Base-by-base conservation (phyloP, 2,113 vertebrate species). In the Lepus timidus region DNA sequence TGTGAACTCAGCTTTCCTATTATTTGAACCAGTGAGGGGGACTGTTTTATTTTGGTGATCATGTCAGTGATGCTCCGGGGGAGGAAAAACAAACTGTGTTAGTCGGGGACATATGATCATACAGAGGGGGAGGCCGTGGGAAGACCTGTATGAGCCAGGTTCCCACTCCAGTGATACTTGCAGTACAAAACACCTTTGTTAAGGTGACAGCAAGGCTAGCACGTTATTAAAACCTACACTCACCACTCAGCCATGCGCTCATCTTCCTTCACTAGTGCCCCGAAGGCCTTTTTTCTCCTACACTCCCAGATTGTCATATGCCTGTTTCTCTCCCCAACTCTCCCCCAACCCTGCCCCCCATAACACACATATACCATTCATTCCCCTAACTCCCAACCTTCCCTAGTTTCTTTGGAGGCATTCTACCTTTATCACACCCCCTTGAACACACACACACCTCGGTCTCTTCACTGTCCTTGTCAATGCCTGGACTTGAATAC, bases 1-100 rank as follows among this genome's bases (percentile, higher is more conserved):
- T 29, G 13, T 36, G 79, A 89, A 75, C 58, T 95, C 23, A 62
- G 9, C 52, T 94, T 96, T 68, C 64, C 51, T 88, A 27, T 73
- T 33, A 58, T 31, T 70, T 68, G 22, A 91, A 16, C 52, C 36
- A 65, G 9, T 70, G 61, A 74, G 27, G 27, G 64, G 17, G 19
- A 51, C 68, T 62, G 0, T 51, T 91, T 67, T 20, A n/a, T 68
- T 79, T 70, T 14, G 84, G 52, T 81, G 52, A 51, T 85, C 67
- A 52, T 22, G 29, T 74, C 88, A 91, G 74, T 39, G 17, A 64
- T 88, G 62, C 19, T 87, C 52, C 23, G 25, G 22, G 25, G 36
- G 12, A 16, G 44, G 25, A 27, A 44, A 84, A 49, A 2, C 25
- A 31, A 20, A 83, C 19, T 79, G 62, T 81, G 29, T 29, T 85